A percentile compares a stretch with the other conserved stretches of the same genome.
Conservation (phyloP, 2,797 vertebrate genomes). For the Hemitrygon akajei region DNA sequence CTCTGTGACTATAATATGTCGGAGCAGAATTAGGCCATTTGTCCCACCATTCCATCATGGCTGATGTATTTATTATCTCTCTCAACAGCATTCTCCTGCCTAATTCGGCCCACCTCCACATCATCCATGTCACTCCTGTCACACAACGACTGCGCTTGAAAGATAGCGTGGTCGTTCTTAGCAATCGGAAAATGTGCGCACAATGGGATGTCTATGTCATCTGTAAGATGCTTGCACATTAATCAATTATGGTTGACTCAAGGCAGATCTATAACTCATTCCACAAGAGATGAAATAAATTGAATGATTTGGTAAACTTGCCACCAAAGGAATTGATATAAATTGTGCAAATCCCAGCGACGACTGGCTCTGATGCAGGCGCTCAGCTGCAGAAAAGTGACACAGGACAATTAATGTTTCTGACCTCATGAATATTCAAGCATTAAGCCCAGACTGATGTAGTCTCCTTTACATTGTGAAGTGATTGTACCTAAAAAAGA, state of each 20-base stretch:
- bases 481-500: no score
- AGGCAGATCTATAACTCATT: background rate
- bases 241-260: background rate
- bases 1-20: no score
- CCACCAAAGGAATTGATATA: background rate
- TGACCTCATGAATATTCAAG: background rate
- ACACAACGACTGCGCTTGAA: background rate
- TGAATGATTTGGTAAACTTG: background rate
- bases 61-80: no score
- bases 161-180: background rate
- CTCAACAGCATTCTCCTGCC: no score
- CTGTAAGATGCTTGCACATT: background rate
- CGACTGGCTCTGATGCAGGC: background rate
- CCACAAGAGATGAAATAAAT: background rate
- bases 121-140: background rate
- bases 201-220: background rate
- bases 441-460: background rate
- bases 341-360: background rate
- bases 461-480: background rate
- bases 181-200: background rate
- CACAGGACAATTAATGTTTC: background rate
- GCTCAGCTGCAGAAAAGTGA: background rate
- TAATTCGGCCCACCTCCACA: background rate
- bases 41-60: no score
- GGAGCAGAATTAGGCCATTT: no score